Evolutionary conservation across 2,797 vertebrate species (phyloP), one percentile per base, ranked within the genome.

Genomic region (Falco novaeseelandiae): DNA sequence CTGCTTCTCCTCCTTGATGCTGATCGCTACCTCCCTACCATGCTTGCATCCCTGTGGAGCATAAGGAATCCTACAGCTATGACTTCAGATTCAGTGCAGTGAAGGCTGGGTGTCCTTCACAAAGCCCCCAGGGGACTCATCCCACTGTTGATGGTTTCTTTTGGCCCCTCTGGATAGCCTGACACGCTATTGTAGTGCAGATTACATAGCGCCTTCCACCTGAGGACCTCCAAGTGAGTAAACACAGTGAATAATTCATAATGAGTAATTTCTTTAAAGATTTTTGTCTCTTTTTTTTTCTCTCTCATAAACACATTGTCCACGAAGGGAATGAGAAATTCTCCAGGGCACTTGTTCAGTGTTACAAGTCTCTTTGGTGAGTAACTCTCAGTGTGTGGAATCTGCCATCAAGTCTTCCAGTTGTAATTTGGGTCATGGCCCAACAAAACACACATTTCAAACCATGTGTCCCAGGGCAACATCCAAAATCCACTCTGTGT

Each of bases 181-280:
- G 82, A 66, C 54, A 20, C 38, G 27, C 26, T 74, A 22, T 13
- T 77, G 38, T 62, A 87, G 36, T 30, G 59, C 86, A 84, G 73
- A 87, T 46, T 55, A 55, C 34, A 55, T 13, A 51, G 46, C 0
- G 0, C 30, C 34, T 59, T 79, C 74, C 48, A 87, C 52, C 4
- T 61, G 57, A 79, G 52, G 57, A 38, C 18, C n/a, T 89, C 59
- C 67, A 67, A 55, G 48, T 3, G 2, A 61, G 55, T 32, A 83
- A 85, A 84, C 34, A 70, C n/a, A 80, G 48, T 70, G 81, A 94
- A 83, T 83, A 92, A 92, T 80, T 87, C 78, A 85, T 66, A 89
- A 57, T 29, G 7, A 84, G 23, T 36, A 44, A 93, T 55, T 90
- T 73, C 49, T 92, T 94, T 66, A 55, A 89, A 84, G 25, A 83